Evolutionary conservation across 2,113 vertebrate genomes (phyloP), one percentile per base, ranked within the genome.

Genomic region (Pachycephala philippinensis): DNA sequence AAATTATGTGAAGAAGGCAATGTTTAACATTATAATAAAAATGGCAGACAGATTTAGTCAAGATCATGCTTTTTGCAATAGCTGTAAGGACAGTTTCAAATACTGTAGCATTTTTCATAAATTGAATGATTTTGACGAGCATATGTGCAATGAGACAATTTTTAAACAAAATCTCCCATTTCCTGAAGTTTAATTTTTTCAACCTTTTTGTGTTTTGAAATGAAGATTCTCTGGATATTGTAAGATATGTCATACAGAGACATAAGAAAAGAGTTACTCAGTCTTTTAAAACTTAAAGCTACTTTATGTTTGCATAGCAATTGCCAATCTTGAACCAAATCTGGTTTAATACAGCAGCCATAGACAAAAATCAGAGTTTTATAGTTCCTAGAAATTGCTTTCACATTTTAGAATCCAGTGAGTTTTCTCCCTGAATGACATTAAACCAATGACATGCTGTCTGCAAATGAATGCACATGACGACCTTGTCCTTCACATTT

Each of bases 401-500:
- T 85, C 45, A 40, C 84, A 30, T 52, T 97, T 54, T 42, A 89
- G 59, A 94, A 95, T 76, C 86, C 68, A 60, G 40, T 35, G 21
- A 84, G 35, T 93, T 97, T 84, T 89, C 35, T 88, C n/a, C 50
- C 20, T 68, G 54, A 93, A 49, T 83, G 53, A 63, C 47, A 42
- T 81, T 95, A 84, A 65, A 84, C 52, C 64, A 91, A 61, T 84
- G 59, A 81, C 44, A 84, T 11, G 3, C 40, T 69, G 24, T 47
- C 45, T 90, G 45, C 45, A 90, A 96, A 44, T 77, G 66, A 95
- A 97, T 80, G 30, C 84, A 84, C 9, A 16, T 61, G 57, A 70
- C 35, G 82, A 86, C 65, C 92, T 93, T 86, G 84, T 52, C 89
- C 79, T 81, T 93, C 78, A 63, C 26, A 39, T 84, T 91, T 96